Evolutionary conservation across 2,113 vertebrate genomes (phyloP).

Genomic region (Oenanthe melanoleuca): DNA sequence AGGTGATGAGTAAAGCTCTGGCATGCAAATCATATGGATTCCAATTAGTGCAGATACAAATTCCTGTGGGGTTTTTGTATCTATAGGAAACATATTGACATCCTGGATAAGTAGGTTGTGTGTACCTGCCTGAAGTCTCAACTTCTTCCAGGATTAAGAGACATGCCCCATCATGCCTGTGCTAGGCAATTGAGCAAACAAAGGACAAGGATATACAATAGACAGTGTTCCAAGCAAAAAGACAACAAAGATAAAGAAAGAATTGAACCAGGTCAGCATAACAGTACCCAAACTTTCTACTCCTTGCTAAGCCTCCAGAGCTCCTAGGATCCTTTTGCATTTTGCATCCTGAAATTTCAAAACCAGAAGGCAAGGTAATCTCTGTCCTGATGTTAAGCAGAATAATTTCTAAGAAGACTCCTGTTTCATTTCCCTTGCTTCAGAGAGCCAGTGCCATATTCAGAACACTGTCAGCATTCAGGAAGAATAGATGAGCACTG

Average conservation of each 20-base stretch:
- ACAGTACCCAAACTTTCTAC: background rate
- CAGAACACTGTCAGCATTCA: background rate
- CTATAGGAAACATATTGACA: background rate
- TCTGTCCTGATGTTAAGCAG: background rate
- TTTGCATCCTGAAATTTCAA: background rate
- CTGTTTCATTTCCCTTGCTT: background rate
- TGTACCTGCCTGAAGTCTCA: background rate
- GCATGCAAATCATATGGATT: background rate
- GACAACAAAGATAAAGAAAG: background rate
- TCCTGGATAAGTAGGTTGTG: background rate
- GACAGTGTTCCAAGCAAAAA: background rate
- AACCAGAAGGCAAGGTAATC: background rate
- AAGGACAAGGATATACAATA: background rate
- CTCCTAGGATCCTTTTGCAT: background rate
- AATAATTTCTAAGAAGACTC: background rate
- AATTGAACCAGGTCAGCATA: background rate
- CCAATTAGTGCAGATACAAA: background rate
- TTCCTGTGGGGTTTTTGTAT: background rate
- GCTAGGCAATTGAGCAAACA: background rate
- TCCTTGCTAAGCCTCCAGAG: background rate
- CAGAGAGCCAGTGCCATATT: background rate
- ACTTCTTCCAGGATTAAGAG: background rate
- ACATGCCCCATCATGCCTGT: background rate
- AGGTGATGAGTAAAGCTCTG: background rate
- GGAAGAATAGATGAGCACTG: background rate